These are phyloP conservation scores for Megalonaias nervosa DNA, from an alignment of 1,140 invertebrate species.

Conservation along the genomic window DNA sequence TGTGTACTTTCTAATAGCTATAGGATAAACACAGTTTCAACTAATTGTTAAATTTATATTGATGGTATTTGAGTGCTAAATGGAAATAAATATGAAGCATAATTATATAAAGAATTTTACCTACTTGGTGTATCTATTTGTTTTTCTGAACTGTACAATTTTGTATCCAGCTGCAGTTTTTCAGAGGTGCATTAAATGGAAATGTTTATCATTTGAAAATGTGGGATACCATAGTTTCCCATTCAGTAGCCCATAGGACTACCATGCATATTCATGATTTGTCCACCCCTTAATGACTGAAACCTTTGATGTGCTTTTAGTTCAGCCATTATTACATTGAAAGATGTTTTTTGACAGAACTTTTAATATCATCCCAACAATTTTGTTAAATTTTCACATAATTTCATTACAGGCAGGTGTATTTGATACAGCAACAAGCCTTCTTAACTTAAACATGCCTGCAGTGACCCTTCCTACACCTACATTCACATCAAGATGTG, in stretches of 20 bases:
- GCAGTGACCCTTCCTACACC: constrained; percentile 12
- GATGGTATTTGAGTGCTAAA: no score
- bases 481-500: constrained; percentile 37
- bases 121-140: no score
- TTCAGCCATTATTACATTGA: neutral
- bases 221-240: no score
- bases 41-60: no score
- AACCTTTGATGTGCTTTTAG: neutral
- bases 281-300: neutral
- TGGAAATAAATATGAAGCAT: no score
- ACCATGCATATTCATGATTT: neutral
- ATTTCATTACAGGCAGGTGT: constrained; percentile 45
- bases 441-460: constrained; percentile 16
- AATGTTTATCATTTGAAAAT: no score
- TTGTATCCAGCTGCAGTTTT: no score
- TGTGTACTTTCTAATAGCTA: no score
- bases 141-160: no score
- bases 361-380: neutral
- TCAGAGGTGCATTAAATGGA: no score
- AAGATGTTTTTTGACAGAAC: neutral
- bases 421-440: constrained; percentile 37
- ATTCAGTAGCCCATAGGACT: neutral
- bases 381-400: neutral
- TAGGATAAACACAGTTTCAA: no score
- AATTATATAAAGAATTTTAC: no score